A percentile compares a stretch with the other conserved stretches of the same genome.
These are phyloP conservation scores for Irena cyanogastra DNA, from an alignment of 2,113 vertebrate genomes.

Conservation along the genomic window DNA sequence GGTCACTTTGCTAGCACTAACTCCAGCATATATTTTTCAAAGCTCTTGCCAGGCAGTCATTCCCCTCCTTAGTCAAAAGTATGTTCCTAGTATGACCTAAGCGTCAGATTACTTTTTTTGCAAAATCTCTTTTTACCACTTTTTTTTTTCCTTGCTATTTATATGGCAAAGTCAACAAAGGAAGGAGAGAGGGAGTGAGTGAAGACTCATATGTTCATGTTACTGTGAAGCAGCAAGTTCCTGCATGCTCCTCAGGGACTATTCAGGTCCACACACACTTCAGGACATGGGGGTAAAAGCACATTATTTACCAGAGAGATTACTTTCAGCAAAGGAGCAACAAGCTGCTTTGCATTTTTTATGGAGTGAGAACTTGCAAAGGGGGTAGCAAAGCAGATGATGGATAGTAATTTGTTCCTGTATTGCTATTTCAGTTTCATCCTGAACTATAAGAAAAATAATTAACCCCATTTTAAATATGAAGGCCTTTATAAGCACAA, in stretches of 20 bases:
- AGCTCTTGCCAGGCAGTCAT: not conserved
- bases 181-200: not conserved
- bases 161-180: not conserved
- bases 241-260: not conserved
- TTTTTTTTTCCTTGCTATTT: not conserved
- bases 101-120: not conserved
- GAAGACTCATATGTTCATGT: not conserved
- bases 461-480: not conserved
- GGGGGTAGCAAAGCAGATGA: not conserved
- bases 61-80: not conserved
- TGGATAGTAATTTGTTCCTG: not conserved
- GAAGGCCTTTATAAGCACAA: not conserved
- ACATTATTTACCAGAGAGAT: not conserved
- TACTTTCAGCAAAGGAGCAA: not conserved
- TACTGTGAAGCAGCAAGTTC: not conserved
- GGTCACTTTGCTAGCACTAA: not conserved
- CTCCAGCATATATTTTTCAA: not conserved
- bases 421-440: not conserved
- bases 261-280: not conserved
- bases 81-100: not conserved
- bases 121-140: not conserved
- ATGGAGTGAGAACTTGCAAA: not conserved
- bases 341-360: not conserved
- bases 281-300: not conserved
- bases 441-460: not conserved